Percentiles rank a stretch among this genome's conserved stretches.
Evolutionary conservation across 2,113 vertebrate genomes (phyloP).

Genomic region (Actinemys pallida): DNA sequence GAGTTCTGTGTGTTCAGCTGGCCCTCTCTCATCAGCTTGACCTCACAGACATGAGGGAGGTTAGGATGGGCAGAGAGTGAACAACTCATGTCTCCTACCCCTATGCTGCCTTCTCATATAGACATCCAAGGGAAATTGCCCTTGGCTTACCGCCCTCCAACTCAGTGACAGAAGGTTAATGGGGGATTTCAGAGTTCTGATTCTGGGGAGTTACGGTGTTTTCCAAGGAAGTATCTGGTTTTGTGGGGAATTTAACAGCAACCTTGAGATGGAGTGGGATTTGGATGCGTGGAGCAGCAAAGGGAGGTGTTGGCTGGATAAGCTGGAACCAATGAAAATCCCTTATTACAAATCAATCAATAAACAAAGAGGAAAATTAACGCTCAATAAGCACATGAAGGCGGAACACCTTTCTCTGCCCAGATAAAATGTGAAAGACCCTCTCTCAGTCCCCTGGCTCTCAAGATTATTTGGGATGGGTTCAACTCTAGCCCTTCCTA

Average conservation of each 20-base stretch:
- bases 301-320: not conserved
- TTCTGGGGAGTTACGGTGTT: not conserved
- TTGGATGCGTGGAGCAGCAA: not conserved
- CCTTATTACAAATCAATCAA: not conserved
- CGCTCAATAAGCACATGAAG: rapidly evolving
- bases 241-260: not conserved
- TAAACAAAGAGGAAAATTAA: not conserved
- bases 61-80: constrained; percentile 1
- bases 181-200: not conserved
- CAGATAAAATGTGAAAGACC: not conserved
- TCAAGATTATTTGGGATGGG: not conserved
- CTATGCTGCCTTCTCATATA: not conserved
- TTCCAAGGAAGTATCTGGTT: not conserved
- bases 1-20: not conserved
- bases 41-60: not conserved
- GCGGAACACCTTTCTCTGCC: not conserved
- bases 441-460: not conserved
- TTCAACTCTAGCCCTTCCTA: not conserved
- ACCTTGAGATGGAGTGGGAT: not conserved
- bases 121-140: not conserved
- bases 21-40: not conserved
- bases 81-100: not conserved
- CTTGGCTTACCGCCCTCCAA: not conserved
- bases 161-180: not conserved
- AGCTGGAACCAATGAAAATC: not conserved